Evolutionary conservation across 30 jellyfish, hydroid and myxozoan genomes (phyloP).

Genomic region (Aurelia sp.): DNA sequence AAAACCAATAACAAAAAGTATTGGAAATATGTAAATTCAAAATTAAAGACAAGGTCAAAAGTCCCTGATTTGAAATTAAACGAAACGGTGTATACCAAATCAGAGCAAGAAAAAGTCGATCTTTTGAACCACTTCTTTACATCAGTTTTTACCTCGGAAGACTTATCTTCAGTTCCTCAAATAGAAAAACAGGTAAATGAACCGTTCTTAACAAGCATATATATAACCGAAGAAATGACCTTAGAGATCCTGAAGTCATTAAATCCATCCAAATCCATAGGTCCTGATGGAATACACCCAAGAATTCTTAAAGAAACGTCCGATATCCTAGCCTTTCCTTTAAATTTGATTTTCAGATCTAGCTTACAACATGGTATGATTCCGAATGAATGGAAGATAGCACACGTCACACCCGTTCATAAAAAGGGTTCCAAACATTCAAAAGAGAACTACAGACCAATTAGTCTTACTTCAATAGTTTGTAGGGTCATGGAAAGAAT

Average conservation of each 20-base stretch:
- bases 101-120: constrained; percentile 21
- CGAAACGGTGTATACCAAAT: neutral
- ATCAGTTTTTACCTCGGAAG: constrained; percentile 6
- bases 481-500: too few species aligned
- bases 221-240: too few species aligned
- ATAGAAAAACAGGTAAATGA: neutral
- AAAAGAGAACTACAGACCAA: too few species aligned
- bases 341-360: neutral
- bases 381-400: constrained; percentile 48
- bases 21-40: neutral
- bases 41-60: neutral
- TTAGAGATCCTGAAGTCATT: too few species aligned
- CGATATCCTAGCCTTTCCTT: constrained; percentile 14
- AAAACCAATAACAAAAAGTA: neutral
- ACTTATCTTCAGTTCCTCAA: neutral
- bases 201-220: neutral
- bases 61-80: constrained; percentile 3
- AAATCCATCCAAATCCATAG: too few species aligned
- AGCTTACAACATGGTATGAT: constrained; percentile 32
- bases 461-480: too few species aligned
- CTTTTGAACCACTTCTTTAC: neutral
- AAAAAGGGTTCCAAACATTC: neutral
- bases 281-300: too few species aligned
- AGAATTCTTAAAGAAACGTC: neutral
- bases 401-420: constrained; percentile 22